phyloP scores from a whole-genome alignment of 2,888 invertebrate genomes.

The Ectemnius cavifrons region DNA sequence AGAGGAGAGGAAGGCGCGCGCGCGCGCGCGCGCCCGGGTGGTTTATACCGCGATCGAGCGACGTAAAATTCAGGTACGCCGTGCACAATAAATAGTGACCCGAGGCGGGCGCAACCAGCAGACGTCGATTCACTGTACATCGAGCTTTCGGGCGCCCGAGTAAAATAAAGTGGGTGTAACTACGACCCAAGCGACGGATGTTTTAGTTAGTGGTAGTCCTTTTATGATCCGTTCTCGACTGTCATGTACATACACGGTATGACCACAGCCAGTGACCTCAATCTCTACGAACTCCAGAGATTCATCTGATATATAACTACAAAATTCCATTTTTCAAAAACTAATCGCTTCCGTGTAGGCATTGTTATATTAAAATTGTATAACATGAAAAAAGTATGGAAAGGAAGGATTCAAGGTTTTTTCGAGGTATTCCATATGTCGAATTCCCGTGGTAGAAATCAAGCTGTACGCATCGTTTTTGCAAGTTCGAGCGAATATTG shows the following conservation, averaged over 20 bases:
- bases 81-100: conserved; percentile 37
- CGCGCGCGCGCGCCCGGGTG: background rate
- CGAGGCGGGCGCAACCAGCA: conserved; percentile 16
- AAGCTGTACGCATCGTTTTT: background rate
- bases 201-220: conserved; percentile 19
- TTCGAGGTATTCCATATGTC: no score
- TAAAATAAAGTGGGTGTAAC: conserved; percentile 36
- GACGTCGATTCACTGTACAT: conserved; percentile 30
- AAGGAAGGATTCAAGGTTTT: no score
- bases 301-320: no score
- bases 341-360: no score
- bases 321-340: no score
- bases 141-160: conserved; percentile 16
- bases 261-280: no score
- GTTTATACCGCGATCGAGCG: conserved; percentile 28
- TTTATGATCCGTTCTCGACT: conserved; percentile 25
- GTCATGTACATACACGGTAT: background rate
- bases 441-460: no score
- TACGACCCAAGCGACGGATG: conserved; percentile 11
- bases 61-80: conserved; percentile 37
- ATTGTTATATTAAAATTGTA: no score
- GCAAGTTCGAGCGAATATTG: conserved; percentile 8
- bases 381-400: no score
- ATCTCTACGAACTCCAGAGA: no score
- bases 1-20: no score